Base-by-base conservation (phyloP, 2,797 vertebrate genomes). In the Tamandua tetradactyla region DNA sequence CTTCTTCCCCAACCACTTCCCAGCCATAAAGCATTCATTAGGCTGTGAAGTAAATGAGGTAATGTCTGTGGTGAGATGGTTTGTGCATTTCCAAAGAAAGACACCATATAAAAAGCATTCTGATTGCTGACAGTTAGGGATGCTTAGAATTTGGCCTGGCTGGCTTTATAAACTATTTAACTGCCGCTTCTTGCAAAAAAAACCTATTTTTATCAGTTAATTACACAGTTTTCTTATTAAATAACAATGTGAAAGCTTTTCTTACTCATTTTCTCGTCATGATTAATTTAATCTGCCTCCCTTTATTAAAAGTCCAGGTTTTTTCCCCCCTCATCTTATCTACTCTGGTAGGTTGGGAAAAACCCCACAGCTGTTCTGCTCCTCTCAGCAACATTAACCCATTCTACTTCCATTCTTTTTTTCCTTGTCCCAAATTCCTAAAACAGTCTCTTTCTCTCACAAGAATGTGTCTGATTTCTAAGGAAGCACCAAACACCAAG, bases 171-270 rank as follows among this genome's bases (percentile, higher is more conserved):
- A 96, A 96, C 96, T 92, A 95, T 96, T 96, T 96, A 97, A 97
- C 94, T 93, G 96, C 88, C 94, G 90, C 94, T 97, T 95, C 96
- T 97, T 95, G 95, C 88, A 95, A 89, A 95, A 89, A 96, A 94
- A 91, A n/a, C n/a, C 95, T 96, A 96, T 97, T 97, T 97, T 96
- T 96, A 96, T 97, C 97, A 96, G 96, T 97, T 97, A 97, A 97
- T 97, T 97, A 97, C 95, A 97, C 92, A 94, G 93, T 97, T 97
- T 97, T 97, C 97, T 97, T 97, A 97, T 97, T 97, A 97, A 97
- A 97, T 97, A 97, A 97, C 97, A 97, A 97, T 96, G 94, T 91
- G 87, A 96, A 95, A 96, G 95, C 94, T 97, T 96, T 97, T 96
- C 94, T 97, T 94, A 86, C 91, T 97, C 94, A 94, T 97, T 96